phyloP scores from a whole-genome alignment of 2,113 vertebrate genomes.

The Caracal caracal region DNA sequence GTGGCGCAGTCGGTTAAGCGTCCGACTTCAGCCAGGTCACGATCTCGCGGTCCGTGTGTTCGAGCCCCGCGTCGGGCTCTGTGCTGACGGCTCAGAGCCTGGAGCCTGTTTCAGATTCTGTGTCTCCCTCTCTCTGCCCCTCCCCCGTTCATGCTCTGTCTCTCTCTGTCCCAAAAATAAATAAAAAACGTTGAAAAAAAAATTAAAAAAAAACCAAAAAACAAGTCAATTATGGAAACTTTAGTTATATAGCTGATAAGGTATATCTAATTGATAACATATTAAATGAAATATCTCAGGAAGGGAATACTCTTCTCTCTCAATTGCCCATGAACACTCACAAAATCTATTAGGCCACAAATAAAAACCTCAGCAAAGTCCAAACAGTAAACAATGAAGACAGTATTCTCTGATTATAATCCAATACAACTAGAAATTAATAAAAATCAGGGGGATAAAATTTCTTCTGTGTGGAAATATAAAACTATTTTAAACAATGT shows the following conservation, averaged over 20 bases:
- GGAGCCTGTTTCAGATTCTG: too few species aligned
- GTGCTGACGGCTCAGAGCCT: too few species aligned
- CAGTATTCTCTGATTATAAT: not conserved
- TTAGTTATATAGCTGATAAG: not conserved
- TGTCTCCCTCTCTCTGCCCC: too few species aligned
- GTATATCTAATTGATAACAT: not conserved
- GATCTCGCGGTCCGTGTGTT: too few species aligned
- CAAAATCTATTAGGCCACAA: not conserved
- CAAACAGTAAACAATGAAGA: not conserved
- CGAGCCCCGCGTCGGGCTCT: too few species aligned
- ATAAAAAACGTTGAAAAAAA: too few species aligned
- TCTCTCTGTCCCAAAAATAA: too few species aligned
- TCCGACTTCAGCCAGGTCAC: too few species aligned
- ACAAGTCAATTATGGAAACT: not conserved
- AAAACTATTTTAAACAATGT: not conserved
- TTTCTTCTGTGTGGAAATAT: not conserved
- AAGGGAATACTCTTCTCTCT: constrained; percentile 6
- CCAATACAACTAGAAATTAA: not conserved
- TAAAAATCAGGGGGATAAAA: not conserved
- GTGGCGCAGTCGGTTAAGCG: too few species aligned
- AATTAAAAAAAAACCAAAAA: too few species aligned
- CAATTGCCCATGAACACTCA: not conserved
- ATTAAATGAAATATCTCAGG: not conserved
- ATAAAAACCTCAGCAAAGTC: not conserved
- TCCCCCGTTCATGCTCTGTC: too few species aligned